phyloP scores from a whole-genome alignment of 2,888 invertebrate species.

The Branchellion lobata region DNA sequence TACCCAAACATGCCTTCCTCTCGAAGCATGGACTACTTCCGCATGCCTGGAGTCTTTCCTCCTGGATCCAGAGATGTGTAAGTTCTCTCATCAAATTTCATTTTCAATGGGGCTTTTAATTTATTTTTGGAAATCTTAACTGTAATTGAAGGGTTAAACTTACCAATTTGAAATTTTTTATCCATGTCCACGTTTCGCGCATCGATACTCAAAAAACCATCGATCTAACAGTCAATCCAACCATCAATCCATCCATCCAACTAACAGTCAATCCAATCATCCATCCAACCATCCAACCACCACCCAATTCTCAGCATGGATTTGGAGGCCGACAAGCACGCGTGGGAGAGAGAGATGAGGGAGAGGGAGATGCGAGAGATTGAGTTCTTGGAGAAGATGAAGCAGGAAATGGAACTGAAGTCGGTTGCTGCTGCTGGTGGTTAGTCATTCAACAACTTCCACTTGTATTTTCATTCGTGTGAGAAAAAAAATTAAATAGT shows the following conservation, averaged over 20 bases:
- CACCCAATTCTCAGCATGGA: slow-evolving; percentile 60
- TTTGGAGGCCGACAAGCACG: slow-evolving; percentile 72
- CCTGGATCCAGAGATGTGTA: slow-evolving; percentile 68
- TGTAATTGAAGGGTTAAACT: too few species aligned
- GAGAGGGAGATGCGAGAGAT: slow-evolving; percentile 69
- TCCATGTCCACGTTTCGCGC: too few species aligned
- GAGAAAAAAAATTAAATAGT: too few species aligned
- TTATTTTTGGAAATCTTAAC: too few species aligned
- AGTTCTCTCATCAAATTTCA: slow-evolving; percentile 32
- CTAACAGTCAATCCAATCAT: too few species aligned
- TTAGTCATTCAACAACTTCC: background rate
- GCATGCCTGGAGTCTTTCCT: slow-evolving; percentile 73
- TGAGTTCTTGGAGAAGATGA: slow-evolving; percentile 77
- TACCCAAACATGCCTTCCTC: slow-evolving; percentile 36
- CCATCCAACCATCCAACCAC: too few species aligned
- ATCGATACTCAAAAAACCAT: too few species aligned
- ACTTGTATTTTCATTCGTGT: background rate
- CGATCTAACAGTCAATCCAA: too few species aligned
- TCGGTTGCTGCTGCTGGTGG: slow-evolving; percentile 55
- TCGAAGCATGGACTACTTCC: slow-evolving; percentile 76
- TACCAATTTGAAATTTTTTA: too few species aligned
- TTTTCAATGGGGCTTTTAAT: background rate
- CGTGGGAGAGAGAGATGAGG: slow-evolving; percentile 59
- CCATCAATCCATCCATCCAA: too few species aligned
- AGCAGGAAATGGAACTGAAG: slow-evolving; percentile 77